These are phyloP conservation scores for Pseudois nayaur DNA, from an alignment of 2,113 vertebrate species.

Conservation along the genomic window DNA sequence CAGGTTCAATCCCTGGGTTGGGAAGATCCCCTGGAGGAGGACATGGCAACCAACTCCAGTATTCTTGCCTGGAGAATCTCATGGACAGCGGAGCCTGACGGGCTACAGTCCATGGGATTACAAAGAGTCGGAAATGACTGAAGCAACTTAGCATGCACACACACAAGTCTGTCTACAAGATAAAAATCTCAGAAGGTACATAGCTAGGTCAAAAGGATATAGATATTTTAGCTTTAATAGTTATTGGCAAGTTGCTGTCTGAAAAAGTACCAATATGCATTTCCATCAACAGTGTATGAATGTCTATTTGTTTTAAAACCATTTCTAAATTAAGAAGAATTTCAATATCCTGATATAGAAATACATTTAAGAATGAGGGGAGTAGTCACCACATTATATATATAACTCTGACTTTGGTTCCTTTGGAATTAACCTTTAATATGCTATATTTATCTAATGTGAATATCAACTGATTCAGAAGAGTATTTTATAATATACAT, in stretches of 20 bases:
- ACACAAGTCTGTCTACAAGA: background rate
- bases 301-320: background rate
- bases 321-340: background rate
- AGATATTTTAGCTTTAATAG: background rate
- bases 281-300: background rate
- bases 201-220: background rate
- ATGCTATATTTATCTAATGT: background rate
- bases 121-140: background rate
- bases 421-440: conserved; percentile 26
- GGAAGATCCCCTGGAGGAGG: background rate
- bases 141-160: background rate
- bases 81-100: background rate
- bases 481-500: background rate
- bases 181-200: background rate
- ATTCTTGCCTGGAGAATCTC: background rate
- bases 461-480: conserved; percentile 7
- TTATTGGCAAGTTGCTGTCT: background rate
- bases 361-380: background rate
- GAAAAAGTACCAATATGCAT: background rate
- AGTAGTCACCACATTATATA: background rate
- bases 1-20: background rate
- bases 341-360: background rate
- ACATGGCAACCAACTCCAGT: background rate
- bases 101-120: background rate
- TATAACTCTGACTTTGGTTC: background rate